Percentiles rank a stretch among this genome's conserved stretches.
Evolutionary conservation across 2,888 invertebrate species (phyloP).

Genomic region (Octonoba sinensis): DNA sequence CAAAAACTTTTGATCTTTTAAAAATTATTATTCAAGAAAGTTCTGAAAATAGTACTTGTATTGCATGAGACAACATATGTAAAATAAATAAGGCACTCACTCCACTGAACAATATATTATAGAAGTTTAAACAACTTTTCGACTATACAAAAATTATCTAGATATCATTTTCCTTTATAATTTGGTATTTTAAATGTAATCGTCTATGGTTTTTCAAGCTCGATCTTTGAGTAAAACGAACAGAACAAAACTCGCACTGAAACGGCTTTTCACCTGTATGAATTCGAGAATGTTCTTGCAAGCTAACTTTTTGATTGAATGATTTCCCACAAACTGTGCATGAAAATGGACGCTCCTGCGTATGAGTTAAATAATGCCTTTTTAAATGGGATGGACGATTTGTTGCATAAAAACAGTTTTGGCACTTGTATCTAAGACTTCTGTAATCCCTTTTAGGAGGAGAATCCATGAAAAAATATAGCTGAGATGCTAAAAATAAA

Average conservation of each 20-base stretch:
- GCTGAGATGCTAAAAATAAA: conserved; percentile 38
- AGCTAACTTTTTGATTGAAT: conserved; percentile 58
- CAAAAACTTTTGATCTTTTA: too few relatives aligned
- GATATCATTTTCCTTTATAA: background rate
- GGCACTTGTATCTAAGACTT: conserved; percentile 53
- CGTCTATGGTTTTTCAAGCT: conserved; percentile 52
- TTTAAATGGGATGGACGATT: conserved; percentile 58
- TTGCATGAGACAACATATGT: too few relatives aligned
- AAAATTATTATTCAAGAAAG: too few relatives aligned
- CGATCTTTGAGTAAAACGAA: conserved; percentile 52
- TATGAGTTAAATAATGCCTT: conserved; percentile 55
- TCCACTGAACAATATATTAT: too few relatives aligned
- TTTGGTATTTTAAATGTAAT: conserved; percentile 43
- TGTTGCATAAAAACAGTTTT: conserved; percentile 53
- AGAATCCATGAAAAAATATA: conserved; percentile 46
- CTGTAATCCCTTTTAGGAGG: conserved; percentile 52
- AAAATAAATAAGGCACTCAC: too few relatives aligned
- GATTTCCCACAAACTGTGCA: conserved; percentile 58
- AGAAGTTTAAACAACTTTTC: too few relatives aligned
- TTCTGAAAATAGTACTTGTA: too few relatives aligned
- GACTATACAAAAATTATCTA: background rate
- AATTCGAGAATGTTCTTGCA: conserved; percentile 58
- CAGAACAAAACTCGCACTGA: conserved; percentile 46
- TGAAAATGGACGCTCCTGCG: conserved; percentile 51
- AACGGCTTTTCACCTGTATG: conserved; percentile 57